Conservation (phyloP, 1,140 invertebrate genomes). For the Helicoverpa armigera region DNA sequence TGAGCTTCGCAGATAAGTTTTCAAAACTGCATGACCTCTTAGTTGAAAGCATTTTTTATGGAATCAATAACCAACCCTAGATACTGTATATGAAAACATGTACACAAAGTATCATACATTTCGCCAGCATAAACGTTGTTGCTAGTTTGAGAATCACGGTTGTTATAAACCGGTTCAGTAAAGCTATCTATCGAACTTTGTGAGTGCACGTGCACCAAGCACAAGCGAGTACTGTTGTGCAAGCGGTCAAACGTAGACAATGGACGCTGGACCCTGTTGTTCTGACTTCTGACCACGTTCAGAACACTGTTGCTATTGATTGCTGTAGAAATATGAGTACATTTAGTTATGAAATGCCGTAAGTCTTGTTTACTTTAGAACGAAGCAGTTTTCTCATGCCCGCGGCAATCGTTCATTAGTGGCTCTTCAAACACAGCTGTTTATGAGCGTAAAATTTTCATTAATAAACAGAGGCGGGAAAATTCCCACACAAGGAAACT, state of each 20-base stretch:
- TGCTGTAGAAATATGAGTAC: neutral
- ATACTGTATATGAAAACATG: too few species aligned
- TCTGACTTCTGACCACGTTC: neutral
- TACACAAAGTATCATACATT: neutral
- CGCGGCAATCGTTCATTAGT: too few species aligned
- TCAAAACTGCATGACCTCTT: neutral
- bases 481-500: slow-evolving; percentile 36
- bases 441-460: slow-evolving; percentile 2
- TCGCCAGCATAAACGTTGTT: neutral
- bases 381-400: neutral
- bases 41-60: neutral
- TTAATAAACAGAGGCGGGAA: slow-evolving; percentile 4
- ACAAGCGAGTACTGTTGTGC: slow-evolving; percentile 24
- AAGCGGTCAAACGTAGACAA: slow-evolving; percentile 26
- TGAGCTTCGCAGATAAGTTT: neutral
- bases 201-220: slow-evolving; percentile 28
- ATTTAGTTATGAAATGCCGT: too few species aligned
- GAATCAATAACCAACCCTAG: too few species aligned
- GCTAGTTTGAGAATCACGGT: slow-evolving; percentile 17
- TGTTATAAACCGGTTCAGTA: slow-evolving; percentile 17
- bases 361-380: too few species aligned
- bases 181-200: slow-evolving; percentile 26
- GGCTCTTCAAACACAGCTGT: too few species aligned
- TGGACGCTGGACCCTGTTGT: neutral
- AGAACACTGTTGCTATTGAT: neutral